Evolutionary conservation across 2,113 vertebrate genomes (phyloP).

Genomic region (Thinocorus orbignyianus): DNA sequence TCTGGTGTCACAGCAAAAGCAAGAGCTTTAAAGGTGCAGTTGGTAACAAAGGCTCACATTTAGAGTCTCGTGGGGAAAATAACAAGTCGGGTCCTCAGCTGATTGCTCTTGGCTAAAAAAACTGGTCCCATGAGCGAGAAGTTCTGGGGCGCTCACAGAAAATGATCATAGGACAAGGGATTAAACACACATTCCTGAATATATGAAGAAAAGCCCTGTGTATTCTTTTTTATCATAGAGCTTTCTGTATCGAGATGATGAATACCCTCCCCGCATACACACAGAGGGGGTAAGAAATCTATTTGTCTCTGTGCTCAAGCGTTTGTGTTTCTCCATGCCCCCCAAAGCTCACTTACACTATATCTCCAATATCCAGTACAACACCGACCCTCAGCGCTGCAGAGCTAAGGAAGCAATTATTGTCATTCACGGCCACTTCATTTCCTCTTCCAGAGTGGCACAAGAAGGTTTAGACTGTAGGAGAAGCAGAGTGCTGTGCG

Average conservation of each 20-base stretch:
- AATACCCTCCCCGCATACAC: neutral
- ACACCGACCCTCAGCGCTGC: neutral
- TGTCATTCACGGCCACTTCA: neutral
- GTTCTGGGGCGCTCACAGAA: neutral
- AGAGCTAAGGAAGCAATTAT: neutral
- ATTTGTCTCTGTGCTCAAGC: neutral
- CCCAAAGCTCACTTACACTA: neutral
- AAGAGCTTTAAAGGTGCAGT: neutral
- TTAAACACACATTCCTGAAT: neutral
- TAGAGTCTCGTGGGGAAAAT: neutral
- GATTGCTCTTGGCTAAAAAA: neutral
- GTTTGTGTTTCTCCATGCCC: accelerated
- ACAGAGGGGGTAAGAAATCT: neutral
- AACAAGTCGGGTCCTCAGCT: accelerated
- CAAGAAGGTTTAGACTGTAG: neutral
- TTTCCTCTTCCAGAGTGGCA: neutral
- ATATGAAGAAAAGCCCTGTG: neutral
- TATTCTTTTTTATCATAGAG: neutral
- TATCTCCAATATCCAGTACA: neutral
- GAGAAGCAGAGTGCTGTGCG: neutral
- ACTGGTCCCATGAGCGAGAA: neutral
- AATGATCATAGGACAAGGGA: neutral
- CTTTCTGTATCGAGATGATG: neutral
- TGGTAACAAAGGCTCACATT: neutral
- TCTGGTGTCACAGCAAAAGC: neutral